Conservation (phyloP, 2,113 vertebrate species). For the Pseudorasbora parva region DNA sequence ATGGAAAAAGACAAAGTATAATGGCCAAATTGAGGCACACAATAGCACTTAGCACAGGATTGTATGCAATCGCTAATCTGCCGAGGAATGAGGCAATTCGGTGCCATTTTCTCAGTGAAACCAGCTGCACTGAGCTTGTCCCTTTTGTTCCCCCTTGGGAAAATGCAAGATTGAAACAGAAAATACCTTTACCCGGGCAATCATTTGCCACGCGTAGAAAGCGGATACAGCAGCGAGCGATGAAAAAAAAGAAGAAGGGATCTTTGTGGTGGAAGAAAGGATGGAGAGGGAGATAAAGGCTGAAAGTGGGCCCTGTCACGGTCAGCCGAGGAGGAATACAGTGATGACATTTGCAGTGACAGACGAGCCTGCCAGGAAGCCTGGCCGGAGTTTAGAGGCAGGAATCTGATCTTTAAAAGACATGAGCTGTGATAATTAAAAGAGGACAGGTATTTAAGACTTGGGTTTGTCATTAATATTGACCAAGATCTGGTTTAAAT, state of each 20-base stretch:
- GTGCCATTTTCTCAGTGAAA: conserved; percentile 99
- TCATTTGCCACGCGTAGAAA: conserved; percentile 98
- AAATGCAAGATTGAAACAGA: conserved; percentile 99
- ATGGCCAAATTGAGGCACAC: conserved; percentile 98
- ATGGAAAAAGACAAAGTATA: conserved; percentile 98
- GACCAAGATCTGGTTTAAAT: conserved; percentile 79
- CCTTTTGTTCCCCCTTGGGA: conserved; percentile 95
- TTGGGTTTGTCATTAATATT: conserved; percentile 85
- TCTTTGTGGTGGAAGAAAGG: conserved; percentile 91
- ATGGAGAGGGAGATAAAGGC: conserved; percentile 90
- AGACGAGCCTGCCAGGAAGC: conserved; percentile 89
- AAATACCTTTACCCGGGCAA: conserved; percentile 97
- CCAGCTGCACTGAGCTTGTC: conserved; percentile 93
- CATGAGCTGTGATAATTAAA: conserved; percentile 88
- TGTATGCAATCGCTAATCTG: conserved; percentile 99
- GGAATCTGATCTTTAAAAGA: conserved; percentile 96
- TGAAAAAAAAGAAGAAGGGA: conserved; percentile 81
- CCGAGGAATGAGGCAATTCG: conserved; percentile 99
- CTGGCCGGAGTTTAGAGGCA: conserved; percentile 82
- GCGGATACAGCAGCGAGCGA: conserved; percentile 91
- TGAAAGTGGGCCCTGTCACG: conserved; percentile 89
- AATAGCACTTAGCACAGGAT: conserved; percentile 97
- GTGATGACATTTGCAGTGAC: conserved; percentile 96
- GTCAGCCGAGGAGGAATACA: conserved; percentile 84
- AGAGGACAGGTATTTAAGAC: conserved; percentile 85